Base-by-base conservation (phyloP, 2,888 invertebrate genomes). In the Cosmia trapezina region DNA sequence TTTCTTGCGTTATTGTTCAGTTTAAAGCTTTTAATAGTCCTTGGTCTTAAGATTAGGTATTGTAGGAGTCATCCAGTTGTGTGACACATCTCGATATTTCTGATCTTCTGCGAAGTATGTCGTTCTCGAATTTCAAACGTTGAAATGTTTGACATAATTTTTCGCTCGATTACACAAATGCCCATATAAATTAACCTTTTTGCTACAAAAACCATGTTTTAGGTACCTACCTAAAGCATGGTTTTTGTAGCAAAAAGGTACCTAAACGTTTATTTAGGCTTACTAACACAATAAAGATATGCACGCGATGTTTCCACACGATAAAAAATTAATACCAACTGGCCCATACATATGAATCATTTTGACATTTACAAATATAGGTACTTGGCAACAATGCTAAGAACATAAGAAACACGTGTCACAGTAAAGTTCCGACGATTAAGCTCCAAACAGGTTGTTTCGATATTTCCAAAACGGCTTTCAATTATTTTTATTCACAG, bases 141-240 rank as follows among this genome's bases (percentile, higher is more conserved):
- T 57, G 28, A 73, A 68, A 66, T 41, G 11, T 12, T 45, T 33
- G 14, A 65, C n/a, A 57, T 49, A 19, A 61, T 73, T 59, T 57
- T 66, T 45, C 22, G 41, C 45, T 62, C 41, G 41, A 61, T 73
- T 73, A 79, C 62, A 60, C 41, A 62, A 2, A 33, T 68, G 53
- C 59, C 45, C 41, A 59, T 51, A 76, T 83, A 79, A 83, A 63
- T 70, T 71, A 68, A 53, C n/a, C 19, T 79, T 71, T 63, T 66
- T 71, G 72, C 49, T 63, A 53, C 65, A 51, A 65, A 78, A 71
- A 68, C 76, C 68, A 66, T 56, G 57, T 59, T 63, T 1, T 57
- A 19, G n/a, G n/a, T 63, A 51, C 9, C 11, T 37, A 61, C 33
- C 71, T 53, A 37, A 4, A 37, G 37, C 37, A 2, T 28, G 37